phyloP scores from a whole-genome alignment of 2,888 invertebrate species.

The Stenotaenia linearis region DNA sequence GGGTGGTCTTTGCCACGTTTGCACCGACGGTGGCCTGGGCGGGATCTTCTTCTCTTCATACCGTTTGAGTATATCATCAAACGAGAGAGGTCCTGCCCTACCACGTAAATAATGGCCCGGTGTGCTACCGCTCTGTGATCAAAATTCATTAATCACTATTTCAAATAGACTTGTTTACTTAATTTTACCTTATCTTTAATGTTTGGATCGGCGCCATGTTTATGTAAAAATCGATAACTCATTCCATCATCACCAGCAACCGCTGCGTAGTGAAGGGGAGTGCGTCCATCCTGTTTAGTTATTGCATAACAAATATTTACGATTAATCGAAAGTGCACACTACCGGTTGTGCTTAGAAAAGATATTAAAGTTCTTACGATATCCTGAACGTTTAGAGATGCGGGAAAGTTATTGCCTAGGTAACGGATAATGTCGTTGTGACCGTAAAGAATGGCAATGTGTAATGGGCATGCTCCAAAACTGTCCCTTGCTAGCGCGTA shows the following conservation, averaged over 20 bases:
- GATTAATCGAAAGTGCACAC: too few species aligned
- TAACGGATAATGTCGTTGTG: slow-evolving; percentile 39
- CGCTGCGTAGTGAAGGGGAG: slow-evolving; percentile 51
- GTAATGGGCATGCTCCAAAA: slow-evolving; percentile 41
- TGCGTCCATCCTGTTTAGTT: slow-evolving; percentile 45
- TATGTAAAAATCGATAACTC: slow-evolving; percentile 75
- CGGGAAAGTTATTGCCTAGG: slow-evolving; percentile 44
- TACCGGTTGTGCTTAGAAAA: too few species aligned
- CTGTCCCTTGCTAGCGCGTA: slow-evolving; percentile 42
- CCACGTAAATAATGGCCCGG: slow-evolving; percentile 72
- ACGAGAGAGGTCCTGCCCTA: slow-evolving; percentile 62
- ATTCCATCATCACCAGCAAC: slow-evolving; percentile 67
- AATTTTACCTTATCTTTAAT: slow-evolving; percentile 69
- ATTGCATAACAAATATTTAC: too few species aligned
- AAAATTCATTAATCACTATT: not conserved
- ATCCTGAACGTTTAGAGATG: slow-evolving; percentile 47
- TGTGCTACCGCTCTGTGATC: slow-evolving; percentile 63
- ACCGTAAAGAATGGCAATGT: slow-evolving; percentile 41
- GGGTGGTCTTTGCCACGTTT: slow-evolving; percentile 37
- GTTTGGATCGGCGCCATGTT: slow-evolving; percentile 78
- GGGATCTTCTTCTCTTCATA: slow-evolving; percentile 37
- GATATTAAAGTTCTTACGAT: too few species aligned
- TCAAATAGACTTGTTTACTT: slow-evolving; percentile 40
- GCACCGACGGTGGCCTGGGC: slow-evolving; percentile 36
- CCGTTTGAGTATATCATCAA: slow-evolving; percentile 56